Conservation (phyloP, 92 coral and sea anemone species). For the Montipora capitata region DNA sequence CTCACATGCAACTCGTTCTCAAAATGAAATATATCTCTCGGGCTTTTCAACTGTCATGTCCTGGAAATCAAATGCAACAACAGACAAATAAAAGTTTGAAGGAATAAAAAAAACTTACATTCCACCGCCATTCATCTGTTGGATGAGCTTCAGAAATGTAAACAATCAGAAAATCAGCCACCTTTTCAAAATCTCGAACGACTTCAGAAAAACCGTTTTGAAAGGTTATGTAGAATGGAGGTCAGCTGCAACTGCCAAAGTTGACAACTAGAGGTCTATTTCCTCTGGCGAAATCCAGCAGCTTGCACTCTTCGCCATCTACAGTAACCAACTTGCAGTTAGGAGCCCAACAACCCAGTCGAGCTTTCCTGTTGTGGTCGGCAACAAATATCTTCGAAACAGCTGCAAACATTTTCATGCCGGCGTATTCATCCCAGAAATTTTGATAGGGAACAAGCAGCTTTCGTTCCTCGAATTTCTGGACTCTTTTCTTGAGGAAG, state of each 20-base stretch:
- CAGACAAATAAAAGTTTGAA: too few relatives aligned
- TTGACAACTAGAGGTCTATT: slow-evolving; percentile 84
- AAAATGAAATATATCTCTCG: too few relatives aligned
- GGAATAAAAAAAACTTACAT: slow-evolving; percentile 55
- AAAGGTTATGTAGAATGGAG: slow-evolving; percentile 76
- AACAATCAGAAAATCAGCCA: slow-evolving; percentile 91
- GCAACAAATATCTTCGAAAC: slow-evolving; percentile 27
- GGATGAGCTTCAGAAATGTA: slow-evolving; percentile 94
- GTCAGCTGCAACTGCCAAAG: slow-evolving; percentile 90
- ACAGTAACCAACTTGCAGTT: slow-evolving; percentile 69
- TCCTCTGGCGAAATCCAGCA: slow-evolving; percentile 72
- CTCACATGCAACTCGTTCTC: too few relatives aligned
- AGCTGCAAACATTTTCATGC: slow-evolving; percentile 3
- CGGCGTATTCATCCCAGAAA: slow-evolving; percentile 46
- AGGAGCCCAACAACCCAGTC: slow-evolving; percentile 74
- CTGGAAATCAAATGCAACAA: background rate
- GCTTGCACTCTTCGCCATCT: slow-evolving; percentile 58
- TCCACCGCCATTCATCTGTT: slow-evolving; percentile 92
- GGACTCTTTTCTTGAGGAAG: slow-evolving; percentile 23
- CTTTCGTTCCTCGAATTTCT: slow-evolving; percentile 14
- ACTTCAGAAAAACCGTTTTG: slow-evolving; percentile 77
- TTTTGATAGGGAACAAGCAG: slow-evolving; percentile 40
- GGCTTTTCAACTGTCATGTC: background rate
- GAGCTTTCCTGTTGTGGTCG: slow-evolving; percentile 51
- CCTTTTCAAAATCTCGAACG: slow-evolving; percentile 81